Base-by-base conservation (phyloP, 2,113 vertebrate species). In the Notiomystis cincta region DNA sequence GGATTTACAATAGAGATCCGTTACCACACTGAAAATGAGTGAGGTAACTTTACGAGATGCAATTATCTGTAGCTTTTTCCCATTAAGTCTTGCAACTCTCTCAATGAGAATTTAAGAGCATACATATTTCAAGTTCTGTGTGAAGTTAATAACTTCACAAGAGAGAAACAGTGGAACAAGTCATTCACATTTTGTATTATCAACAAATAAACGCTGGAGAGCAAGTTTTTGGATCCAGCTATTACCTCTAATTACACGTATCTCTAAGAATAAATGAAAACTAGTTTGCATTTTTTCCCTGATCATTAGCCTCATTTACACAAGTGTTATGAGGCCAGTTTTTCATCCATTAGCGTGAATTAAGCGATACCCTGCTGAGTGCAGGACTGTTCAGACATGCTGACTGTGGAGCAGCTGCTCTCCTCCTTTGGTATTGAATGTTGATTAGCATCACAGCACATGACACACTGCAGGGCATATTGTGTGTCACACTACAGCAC, bases 351-450 rank as follows among this genome's bases (percentile, higher is more conserved):
- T 85, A 96, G 56, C 1, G 3, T 9, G 47, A 96, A 94, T 89
- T 87, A 95, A 60, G 78, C 3, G 37, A 90, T 89, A 73, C 22
- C 91, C 95, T 94, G 89, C 95, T 84, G 95, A 67, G 96, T 6
- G 4, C 81, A 82, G 92, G 87, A 84, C 54, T 94, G 93, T 48
- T 89, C 94, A 95, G 89, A 93, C 92, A 60, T 82, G 83, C 89
- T 92, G 96, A 83, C 96, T 90, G 65, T 20, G 3, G 76, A 95
- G 82, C 96, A 97, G 96, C 97, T 97, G 97, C 91, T 93, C 72
- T 89, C 81, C 85, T 89, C 81, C 70, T 87, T 70, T 65, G 84
- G 65, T 79, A 93, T 50, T 66, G 93, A 95, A 91, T 84, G 87
- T 80, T 95, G 94, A 91, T 94, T 85, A 97, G 87, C 56, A 48